Conservation (phyloP, 2,113 vertebrate genomes). For the Heterocephalus glaber region DNA sequence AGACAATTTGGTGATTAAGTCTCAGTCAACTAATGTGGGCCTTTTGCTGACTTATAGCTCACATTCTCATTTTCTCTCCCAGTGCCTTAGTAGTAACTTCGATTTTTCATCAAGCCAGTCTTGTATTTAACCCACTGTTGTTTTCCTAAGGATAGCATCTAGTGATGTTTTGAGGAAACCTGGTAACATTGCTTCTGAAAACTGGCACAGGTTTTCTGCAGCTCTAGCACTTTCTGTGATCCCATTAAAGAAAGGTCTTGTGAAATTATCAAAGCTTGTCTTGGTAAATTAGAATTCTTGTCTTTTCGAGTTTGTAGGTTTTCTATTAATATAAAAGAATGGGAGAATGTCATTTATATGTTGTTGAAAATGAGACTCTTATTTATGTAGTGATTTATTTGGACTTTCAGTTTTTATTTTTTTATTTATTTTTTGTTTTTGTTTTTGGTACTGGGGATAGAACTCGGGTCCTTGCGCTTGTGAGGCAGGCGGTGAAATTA, state of each 20-base stretch:
- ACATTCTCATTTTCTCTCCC: not conserved
- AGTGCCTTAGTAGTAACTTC: not conserved
- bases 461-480: too few relatives aligned
- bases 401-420: not conserved
- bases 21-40: not conserved
- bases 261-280: conserved; percentile 3
- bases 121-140: not conserved
- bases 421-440: too few relatives aligned
- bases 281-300: conserved; percentile 39
- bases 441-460: too few relatives aligned
- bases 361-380: not conserved
- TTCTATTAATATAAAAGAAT: not conserved
- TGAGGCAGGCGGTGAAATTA: too few relatives aligned
- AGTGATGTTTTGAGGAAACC: not conserved
- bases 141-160: not conserved
- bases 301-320: not conserved
- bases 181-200: not conserved
- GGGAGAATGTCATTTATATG: not conserved
- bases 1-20: not conserved
- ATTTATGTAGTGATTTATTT: not conserved
- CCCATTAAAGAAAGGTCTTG: not conserved
- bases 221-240: not conserved
- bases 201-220: not conserved
- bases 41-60: not conserved
- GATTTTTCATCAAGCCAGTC: not conserved